A percentile compares a stretch with the other conserved stretches of the same genome.
phyloP scores from a whole-genome alignment of 53 echinoderm and acorn worm genomes.

The Actinopyga echinites region DNA sequence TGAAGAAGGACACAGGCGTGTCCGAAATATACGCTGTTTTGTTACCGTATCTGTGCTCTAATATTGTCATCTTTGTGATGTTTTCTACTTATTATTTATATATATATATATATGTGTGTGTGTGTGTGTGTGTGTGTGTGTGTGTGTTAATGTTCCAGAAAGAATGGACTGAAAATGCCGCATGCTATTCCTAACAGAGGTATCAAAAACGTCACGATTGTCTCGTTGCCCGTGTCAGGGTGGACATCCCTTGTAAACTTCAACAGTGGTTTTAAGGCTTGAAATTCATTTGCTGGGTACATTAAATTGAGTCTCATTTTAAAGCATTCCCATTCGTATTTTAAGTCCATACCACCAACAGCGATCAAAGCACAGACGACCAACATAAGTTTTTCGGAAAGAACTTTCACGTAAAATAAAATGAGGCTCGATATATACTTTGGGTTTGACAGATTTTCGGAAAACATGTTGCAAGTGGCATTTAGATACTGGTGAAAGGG shows the following conservation, averaged over 20 bases:
- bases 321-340: slow-evolving; percentile 17
- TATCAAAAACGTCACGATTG: background rate
- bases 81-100: too few species aligned
- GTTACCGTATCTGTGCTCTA: too few species aligned
- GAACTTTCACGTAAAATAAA: background rate
- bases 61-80: too few species aligned
- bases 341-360: slow-evolving; percentile 15
- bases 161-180: background rate
- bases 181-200: background rate
- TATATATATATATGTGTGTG: too few species aligned
- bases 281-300: background rate
- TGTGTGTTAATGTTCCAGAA: too few species aligned
- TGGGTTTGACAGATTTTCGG: too few species aligned
- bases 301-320: slow-evolving; percentile 20
- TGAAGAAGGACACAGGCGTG: too few species aligned
- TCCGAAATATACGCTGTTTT: too few species aligned
- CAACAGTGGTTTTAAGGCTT: background rate
- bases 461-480: too few species aligned
- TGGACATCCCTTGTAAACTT: background rate
- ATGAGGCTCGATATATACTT: too few species aligned
- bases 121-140: too few species aligned
- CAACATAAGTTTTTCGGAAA: slow-evolving; percentile 4
- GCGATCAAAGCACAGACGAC: background rate
- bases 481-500: too few species aligned
- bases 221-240: slow-evolving; percentile 10